These are phyloP conservation scores for Halichoerus grypus DNA, from an alignment of 2,113 vertebrate genomes.

Conservation along the genomic window DNA sequence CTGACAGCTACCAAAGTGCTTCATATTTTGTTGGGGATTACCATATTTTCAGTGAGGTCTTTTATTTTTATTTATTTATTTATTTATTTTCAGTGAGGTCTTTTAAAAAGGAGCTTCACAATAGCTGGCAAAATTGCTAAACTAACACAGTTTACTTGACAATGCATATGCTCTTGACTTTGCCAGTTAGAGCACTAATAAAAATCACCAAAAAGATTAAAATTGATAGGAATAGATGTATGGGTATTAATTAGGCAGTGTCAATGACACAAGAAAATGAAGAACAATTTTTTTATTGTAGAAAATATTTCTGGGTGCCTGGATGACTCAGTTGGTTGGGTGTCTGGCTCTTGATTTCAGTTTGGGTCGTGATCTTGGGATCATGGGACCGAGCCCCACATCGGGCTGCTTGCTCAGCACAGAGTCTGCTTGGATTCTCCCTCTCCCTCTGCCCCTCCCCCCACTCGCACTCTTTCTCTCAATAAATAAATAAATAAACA, in stretches of 20 bases:
- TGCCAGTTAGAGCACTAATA: neutral
- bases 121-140: neutral
- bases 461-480: neutral
- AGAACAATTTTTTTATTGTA: conserved; percentile 14
- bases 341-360: neutral
- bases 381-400: neutral
- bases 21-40: neutral
- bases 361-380: neutral
- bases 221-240: neutral
- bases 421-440: neutral
- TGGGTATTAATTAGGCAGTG: neutral
- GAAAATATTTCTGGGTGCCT: conserved; percentile 1
- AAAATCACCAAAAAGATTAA: conserved; percentile 24
- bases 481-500: neutral
- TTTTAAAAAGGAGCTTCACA: conserved; percentile 39
- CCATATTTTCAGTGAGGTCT: neutral
- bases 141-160: neutral
- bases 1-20: neutral
- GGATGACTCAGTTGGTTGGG: neutral
- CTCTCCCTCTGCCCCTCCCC: neutral
- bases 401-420: neutral
- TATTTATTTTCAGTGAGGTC: neutral
- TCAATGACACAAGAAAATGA: neutral
- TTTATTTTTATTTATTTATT: neutral
- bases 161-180: neutral